These are phyloP conservation scores for Sinocyclocheilus maitianheensis DNA, from an alignment of 2,113 vertebrate species.

Conservation along the genomic window DNA sequence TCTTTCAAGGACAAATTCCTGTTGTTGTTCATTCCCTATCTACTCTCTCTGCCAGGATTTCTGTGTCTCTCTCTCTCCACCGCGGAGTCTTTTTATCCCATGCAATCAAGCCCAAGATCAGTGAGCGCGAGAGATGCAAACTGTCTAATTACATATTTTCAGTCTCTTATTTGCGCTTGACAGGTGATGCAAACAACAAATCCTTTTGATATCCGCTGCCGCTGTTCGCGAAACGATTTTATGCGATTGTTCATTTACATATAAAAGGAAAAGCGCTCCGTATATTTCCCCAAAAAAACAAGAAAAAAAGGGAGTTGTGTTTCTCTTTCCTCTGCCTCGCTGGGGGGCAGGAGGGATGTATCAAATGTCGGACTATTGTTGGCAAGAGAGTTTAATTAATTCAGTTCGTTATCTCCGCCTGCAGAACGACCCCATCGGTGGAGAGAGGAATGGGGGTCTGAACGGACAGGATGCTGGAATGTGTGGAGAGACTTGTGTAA, in stretches of 20 bases:
- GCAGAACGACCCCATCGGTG: constrained; percentile 65
- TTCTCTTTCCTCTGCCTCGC: constrained; percentile 57
- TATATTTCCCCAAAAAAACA: constrained; percentile 53
- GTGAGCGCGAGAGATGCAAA: constrained; percentile 58
- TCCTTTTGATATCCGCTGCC: constrained; percentile 62
- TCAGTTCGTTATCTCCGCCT: constrained; percentile 71
- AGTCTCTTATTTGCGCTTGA: constrained; percentile 62
- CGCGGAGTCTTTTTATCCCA: constrained; percentile 37
- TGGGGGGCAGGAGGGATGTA: constrained; percentile 53
- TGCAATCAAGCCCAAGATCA: constrained; percentile 65
- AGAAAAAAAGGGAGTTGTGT: constrained; percentile 51
- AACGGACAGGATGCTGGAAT: constrained; percentile 44
- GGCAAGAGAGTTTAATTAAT: constrained; percentile 71
- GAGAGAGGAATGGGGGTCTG: constrained; percentile 63
- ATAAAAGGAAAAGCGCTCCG: constrained; percentile 62
- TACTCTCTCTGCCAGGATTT: background rate
- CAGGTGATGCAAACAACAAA: constrained; percentile 62
- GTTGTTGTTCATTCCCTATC: background rate
- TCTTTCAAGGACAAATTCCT: constrained; percentile 62
- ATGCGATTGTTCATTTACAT: constrained; percentile 63
- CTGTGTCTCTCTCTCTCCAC: background rate
- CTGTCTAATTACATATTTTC: constrained; percentile 69
- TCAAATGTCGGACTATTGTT: constrained; percentile 74
- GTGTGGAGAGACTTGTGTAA: constrained; percentile 42
- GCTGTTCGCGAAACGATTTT: constrained; percentile 27